These are phyloP conservation scores for Perca fluviatilis DNA, from an alignment of 2,113 vertebrate genomes.

Conservation along the genomic window DNA sequence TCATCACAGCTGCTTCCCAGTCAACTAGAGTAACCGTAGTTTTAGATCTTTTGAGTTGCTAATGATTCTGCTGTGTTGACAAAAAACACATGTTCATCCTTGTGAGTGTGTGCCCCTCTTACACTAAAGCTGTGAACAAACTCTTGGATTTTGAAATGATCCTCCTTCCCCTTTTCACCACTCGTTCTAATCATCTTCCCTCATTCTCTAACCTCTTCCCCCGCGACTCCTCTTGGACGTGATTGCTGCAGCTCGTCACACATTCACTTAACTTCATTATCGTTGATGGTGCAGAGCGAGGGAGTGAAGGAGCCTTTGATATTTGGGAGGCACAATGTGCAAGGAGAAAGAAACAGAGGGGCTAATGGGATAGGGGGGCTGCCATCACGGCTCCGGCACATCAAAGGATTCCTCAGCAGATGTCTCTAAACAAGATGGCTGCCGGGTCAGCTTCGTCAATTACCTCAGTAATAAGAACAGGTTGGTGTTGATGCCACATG, in stretches of 20 bases:
- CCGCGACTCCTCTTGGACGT: slow-evolving; percentile 5
- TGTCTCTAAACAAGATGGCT: slow-evolving; percentile 76
- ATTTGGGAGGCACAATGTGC: slow-evolving; percentile 50
- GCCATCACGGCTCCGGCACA: slow-evolving; percentile 53
- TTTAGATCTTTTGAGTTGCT: slow-evolving; percentile 27
- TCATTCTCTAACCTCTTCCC: background rate
- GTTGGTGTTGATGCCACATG: slow-evolving; percentile 37
- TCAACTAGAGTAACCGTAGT: slow-evolving; percentile 20
- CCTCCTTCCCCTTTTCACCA: background rate
- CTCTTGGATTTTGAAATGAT: background rate
- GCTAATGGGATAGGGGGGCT: slow-evolving; percentile 41
- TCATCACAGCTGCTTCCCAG: slow-evolving; percentile 46
- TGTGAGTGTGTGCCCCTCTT: background rate
- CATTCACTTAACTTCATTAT: slow-evolving; percentile 60
- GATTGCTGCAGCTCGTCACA: slow-evolving; percentile 54
- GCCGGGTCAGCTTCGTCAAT: slow-evolving; percentile 66
- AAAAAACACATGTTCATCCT: background rate
- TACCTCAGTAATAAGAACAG: slow-evolving; percentile 54
- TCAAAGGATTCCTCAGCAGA: slow-evolving; percentile 76
- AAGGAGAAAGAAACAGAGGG: slow-evolving; percentile 49
- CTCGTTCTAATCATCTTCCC: background rate
- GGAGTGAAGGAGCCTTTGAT: slow-evolving; percentile 63
- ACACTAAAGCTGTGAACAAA: background rate
- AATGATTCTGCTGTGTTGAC: slow-evolving; percentile 28
- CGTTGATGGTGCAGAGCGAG: slow-evolving; percentile 30